These are phyloP conservation scores for Sinopyrophorus schimmeli DNA, from an alignment of 2,888 invertebrate species.

Conservation along the genomic window DNA sequence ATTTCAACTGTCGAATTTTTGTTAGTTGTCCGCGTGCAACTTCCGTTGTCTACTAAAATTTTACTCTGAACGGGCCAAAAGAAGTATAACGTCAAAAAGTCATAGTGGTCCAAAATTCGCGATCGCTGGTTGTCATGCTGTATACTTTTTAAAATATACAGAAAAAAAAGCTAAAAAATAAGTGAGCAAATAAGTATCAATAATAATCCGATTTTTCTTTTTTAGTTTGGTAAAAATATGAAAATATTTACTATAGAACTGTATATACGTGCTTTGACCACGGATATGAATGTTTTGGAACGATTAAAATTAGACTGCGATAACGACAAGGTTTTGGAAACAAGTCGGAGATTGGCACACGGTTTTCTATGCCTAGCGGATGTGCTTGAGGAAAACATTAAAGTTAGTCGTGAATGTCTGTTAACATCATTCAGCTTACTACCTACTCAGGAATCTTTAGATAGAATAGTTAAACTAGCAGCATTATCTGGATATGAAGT, in stretches of 20 bases:
- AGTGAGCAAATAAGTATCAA: too few relatives aligned
- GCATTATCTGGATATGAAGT: slow-evolving; percentile 57
- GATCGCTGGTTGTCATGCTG: too few relatives aligned
- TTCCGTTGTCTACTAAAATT: too few relatives aligned
- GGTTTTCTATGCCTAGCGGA: slow-evolving; percentile 69
- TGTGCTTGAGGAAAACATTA: slow-evolving; percentile 62
- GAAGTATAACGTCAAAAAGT: too few relatives aligned
- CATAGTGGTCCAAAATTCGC: too few relatives aligned
- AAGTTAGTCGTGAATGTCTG: slow-evolving; percentile 70
- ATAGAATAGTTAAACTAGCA: slow-evolving; percentile 61
- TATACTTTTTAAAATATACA: too few relatives aligned
- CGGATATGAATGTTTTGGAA: slow-evolving; percentile 77
- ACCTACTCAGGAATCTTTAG: slow-evolving; percentile 65
- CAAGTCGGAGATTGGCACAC: slow-evolving; percentile 62
- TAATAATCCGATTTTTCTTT: too few relatives aligned
- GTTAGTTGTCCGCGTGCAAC: too few relatives aligned
- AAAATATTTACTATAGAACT: slow-evolving; percentile 70
- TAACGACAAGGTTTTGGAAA: slow-evolving; percentile 52
- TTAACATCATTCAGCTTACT: slow-evolving; percentile 77
- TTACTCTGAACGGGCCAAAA: too few relatives aligned
- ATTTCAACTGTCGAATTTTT: too few relatives aligned
- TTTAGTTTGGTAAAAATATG: slow-evolving; percentile 36
- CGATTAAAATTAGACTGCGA: slow-evolving; percentile 58
- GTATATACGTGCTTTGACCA: slow-evolving; percentile 73
- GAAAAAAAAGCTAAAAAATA: too few relatives aligned